Percentiles rank a stretch among this genome's conserved stretches.
Conservation (phyloP, 2,797 vertebrate genomes). For the Ctenochaetus hawaiiensis region DNA sequence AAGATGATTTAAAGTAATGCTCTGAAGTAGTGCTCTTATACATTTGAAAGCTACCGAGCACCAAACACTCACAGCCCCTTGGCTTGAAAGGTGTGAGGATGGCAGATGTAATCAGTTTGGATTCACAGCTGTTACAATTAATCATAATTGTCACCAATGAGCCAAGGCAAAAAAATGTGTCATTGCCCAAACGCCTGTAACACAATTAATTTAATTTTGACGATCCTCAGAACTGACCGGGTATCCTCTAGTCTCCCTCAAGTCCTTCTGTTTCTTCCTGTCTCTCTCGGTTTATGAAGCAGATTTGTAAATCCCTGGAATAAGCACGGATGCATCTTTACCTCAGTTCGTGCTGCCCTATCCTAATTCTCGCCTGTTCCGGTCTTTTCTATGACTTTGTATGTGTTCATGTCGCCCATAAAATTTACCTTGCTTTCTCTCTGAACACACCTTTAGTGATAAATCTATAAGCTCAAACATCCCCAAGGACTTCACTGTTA, state of each 20-base stretch:
- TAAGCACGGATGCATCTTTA: background rate
- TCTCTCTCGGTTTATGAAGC: background rate
- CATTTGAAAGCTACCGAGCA: background rate
- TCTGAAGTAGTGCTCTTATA: background rate
- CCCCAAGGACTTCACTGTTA: background rate
- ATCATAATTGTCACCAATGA: background rate
- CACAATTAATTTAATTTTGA: background rate
- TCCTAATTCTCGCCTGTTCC: background rate
- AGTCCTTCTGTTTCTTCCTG: background rate
- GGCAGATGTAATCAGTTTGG: constrained; percentile 23
- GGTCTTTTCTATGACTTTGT: background rate
- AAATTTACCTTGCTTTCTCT: background rate
- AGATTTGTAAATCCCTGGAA: background rate
- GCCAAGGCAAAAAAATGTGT: background rate
- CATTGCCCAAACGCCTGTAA: constrained; percentile 1
- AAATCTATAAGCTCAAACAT: background rate
- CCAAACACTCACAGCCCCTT: background rate
- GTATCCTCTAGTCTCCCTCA: background rate
- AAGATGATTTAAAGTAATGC: constrained; percentile 33
- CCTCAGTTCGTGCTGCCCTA: background rate
- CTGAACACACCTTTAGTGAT: constrained; percentile 4
- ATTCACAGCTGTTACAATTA: constrained; percentile 35
- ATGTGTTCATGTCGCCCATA: background rate
- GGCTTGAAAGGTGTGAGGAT: constrained; percentile 21
- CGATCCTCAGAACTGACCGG: background rate